These are phyloP conservation scores for Yponomeuta sedellus DNA, from an alignment of 2,888 invertebrate genomes.

Conservation along the genomic window DNA sequence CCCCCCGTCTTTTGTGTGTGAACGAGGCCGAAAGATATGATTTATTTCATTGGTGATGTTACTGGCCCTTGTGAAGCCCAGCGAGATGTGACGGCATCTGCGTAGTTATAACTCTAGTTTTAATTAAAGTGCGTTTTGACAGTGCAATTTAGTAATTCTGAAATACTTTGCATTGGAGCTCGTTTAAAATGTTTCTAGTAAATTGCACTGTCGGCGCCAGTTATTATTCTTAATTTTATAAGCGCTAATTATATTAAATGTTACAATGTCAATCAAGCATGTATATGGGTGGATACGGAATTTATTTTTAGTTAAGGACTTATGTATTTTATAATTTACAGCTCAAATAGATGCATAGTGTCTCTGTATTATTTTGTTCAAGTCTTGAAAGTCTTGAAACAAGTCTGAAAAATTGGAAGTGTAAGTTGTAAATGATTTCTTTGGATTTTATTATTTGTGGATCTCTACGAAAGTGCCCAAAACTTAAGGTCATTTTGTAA, in stretches of 20 bases:
- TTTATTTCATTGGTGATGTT: too few species aligned
- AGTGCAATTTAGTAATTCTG: too few species aligned
- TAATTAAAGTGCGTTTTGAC: background rate
- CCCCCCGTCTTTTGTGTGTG: too few species aligned
- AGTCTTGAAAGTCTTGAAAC: background rate
- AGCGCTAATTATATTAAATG: slow-evolving; percentile 8
- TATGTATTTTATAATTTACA: slow-evolving; percentile 36
- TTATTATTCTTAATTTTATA: slow-evolving; percentile 8
- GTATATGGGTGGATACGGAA: slow-evolving; percentile 55
- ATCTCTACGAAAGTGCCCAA: slow-evolving; percentile 4
- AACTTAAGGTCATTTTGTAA: background rate
- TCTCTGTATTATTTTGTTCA: slow-evolving; percentile 57
- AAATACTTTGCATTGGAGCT: too few species aligned
- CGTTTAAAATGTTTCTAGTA: too few species aligned
- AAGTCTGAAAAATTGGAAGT: too few species aligned
- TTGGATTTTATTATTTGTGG: slow-evolving; percentile 6
- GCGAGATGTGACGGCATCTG: slow-evolving; percentile 8
- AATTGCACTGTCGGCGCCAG: too few species aligned
- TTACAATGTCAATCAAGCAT: background rate
- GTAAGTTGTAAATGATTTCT: background rate
- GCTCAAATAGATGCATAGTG: slow-evolving; percentile 60
- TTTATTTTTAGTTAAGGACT: slow-evolving; percentile 26
- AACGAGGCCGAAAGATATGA: too few species aligned
- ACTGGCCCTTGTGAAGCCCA: background rate
- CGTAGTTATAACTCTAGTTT: slow-evolving; percentile 10